phyloP scores from a whole-genome alignment of 2,888 invertebrate genomes.

The Drosophila kanekoi region DNA sequence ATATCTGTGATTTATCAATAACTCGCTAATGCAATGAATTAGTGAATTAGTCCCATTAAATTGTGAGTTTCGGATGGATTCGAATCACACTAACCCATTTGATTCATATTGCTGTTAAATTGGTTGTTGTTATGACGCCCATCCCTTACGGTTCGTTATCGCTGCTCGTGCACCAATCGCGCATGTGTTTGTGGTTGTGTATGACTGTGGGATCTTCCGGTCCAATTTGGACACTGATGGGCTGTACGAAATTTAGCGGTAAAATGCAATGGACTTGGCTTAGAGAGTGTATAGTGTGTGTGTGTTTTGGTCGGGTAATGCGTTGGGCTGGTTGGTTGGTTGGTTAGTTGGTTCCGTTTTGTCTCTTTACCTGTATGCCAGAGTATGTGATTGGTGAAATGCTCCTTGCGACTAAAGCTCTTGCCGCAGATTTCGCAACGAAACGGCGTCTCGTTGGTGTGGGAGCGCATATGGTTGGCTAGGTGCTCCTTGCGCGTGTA shows the following conservation, averaged over 20 bases:
- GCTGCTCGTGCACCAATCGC: slow-evolving; percentile 58
- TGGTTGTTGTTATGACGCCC: not conserved
- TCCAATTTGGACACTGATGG: not conserved
- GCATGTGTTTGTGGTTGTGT: slow-evolving; percentile 15
- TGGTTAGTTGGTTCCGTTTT: slow-evolving; percentile 58
- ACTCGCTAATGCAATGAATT: too few species aligned
- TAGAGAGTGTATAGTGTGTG: slow-evolving; percentile 1
- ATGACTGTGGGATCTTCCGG: not conserved
- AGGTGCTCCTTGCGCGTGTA: slow-evolving; percentile 95
- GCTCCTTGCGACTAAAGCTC: slow-evolving; percentile 94
- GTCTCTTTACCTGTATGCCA: slow-evolving; percentile 91
- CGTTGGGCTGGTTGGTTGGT: not conserved
- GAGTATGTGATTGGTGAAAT: slow-evolving; percentile 95
- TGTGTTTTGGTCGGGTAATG: slow-evolving; percentile 23
- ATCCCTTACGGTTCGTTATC: slow-evolving; percentile 63
- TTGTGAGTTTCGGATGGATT: too few species aligned
- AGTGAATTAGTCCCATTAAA: too few species aligned
- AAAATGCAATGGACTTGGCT: not conserved
- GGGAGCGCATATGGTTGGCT: slow-evolving; percentile 94
- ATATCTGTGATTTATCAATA: not conserved
- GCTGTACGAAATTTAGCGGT: slow-evolving; percentile 1
- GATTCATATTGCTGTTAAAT: too few species aligned
- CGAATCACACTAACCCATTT: too few species aligned
- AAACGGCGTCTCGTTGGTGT: slow-evolving; percentile 95
- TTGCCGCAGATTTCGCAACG: slow-evolving; percentile 95